Conservation (phyloP, 2,797 vertebrate genomes). For the Phrynocephalus forsythii region DNA sequence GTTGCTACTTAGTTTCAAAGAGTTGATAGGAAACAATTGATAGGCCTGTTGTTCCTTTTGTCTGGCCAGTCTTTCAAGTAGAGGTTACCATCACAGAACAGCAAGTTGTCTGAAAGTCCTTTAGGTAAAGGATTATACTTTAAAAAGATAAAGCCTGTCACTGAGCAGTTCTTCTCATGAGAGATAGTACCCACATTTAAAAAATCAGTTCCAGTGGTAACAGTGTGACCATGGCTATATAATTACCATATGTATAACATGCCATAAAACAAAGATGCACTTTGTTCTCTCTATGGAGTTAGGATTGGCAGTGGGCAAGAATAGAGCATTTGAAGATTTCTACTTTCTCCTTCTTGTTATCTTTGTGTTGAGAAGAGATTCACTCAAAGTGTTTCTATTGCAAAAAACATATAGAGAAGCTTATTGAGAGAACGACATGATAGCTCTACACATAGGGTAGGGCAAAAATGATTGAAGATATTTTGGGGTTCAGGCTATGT, state of each 20-base stretch:
- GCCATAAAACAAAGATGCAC: not conserved
- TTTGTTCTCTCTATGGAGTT: too few species aligned
- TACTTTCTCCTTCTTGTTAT: not conserved
- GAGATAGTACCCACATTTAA: too few species aligned
- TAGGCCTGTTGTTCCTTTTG: too few species aligned
- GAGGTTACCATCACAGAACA: too few species aligned
- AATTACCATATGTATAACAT: not conserved
- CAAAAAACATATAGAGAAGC: not conserved
- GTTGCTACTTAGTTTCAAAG: too few species aligned
- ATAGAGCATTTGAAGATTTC: not conserved
- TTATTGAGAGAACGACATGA: not conserved
- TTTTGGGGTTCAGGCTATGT: not conserved
- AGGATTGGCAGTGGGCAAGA: too few species aligned
- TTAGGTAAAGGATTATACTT: not conserved
- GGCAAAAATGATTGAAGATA: not conserved
- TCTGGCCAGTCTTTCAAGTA: too few species aligned
- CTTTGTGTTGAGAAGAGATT: not conserved
- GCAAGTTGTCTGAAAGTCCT: not conserved
- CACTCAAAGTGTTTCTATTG: not conserved
- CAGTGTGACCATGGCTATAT: not conserved
- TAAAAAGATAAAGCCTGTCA: not conserved
- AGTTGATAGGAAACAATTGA: too few species aligned
- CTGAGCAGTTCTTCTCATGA: too few species aligned
- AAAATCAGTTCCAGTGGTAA: not conserved
- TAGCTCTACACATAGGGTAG: not conserved